Percentiles rank a stretch among this genome's conserved stretches.
Evolutionary conservation across 2,888 invertebrate species (phyloP).

Genomic region (Drosophila quasianomalipes): DNA sequence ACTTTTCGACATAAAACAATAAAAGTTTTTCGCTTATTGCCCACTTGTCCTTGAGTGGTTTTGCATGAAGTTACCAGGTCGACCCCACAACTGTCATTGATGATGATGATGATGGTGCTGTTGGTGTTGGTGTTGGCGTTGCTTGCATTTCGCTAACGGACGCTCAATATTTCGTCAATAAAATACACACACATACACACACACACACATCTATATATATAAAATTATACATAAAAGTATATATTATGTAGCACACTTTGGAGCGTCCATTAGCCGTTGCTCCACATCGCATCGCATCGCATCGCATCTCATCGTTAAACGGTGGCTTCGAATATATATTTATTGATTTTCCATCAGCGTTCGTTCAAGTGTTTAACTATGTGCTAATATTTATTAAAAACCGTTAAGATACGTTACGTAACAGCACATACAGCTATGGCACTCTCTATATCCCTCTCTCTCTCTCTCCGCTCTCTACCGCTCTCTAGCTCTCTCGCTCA

Average conservation of each 20-base stretch:
- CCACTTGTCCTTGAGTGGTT: constrained; percentile 81
- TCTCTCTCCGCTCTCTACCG: constrained; percentile 22
- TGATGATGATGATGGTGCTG: background rate
- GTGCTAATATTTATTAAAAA: constrained; percentile 81
- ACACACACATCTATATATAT: background rate
- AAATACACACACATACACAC: constrained; percentile 22
- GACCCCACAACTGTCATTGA: background rate
- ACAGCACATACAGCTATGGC: constrained; percentile 37
- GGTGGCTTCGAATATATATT: constrained; percentile 36
- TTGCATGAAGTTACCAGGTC: constrained; percentile 67
- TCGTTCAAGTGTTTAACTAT: constrained; percentile 77
- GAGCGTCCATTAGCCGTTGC: constrained; percentile 57
- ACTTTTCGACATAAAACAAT: constrained; percentile 77
- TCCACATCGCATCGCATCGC: constrained; percentile 11
- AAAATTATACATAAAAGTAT: constrained; percentile 11
- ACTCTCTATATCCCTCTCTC: background rate
- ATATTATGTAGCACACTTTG: constrained; percentile 51
- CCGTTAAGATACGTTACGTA: constrained; percentile 60
- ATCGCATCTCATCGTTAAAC: background rate
- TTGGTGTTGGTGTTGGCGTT: background rate
- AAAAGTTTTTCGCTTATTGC: constrained; percentile 82
- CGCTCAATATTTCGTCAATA: constrained; percentile 73
- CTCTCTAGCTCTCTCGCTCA: constrained; percentile 11
- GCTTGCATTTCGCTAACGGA: constrained; percentile 26
- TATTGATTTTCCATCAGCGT: constrained; percentile 79